Conservation (phyloP, 2,888 invertebrate species). For the Arge pagana region DNA sequence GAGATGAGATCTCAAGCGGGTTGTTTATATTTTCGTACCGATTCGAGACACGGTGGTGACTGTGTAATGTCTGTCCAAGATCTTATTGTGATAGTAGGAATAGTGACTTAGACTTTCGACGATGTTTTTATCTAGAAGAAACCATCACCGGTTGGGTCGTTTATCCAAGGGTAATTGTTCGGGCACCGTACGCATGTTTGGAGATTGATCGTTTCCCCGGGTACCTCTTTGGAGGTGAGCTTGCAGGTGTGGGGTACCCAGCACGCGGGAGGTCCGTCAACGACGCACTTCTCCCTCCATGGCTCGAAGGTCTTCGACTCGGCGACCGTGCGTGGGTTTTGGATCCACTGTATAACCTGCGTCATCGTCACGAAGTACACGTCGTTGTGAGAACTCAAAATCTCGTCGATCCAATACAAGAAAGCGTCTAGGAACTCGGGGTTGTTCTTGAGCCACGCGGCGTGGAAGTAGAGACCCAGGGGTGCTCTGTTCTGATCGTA, state of each 20-base stretch:
- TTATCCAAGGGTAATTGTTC: constrained; percentile 93
- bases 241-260: constrained; percentile 92
- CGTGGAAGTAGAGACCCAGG: constrained; percentile 89
- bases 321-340: constrained; percentile 82
- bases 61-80: too few species aligned
- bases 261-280: constrained; percentile 82
- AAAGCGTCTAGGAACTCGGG: constrained; percentile 91
- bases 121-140: constrained; percentile 89
- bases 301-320: constrained; percentile 92
- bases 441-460: constrained; percentile 91
- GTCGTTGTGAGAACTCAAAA: constrained; percentile 82
- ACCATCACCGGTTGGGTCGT: constrained; percentile 88
- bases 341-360: constrained; percentile 96
- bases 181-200: constrained; percentile 94
- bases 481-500: constrained; percentile 90
- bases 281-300: constrained; percentile 91
- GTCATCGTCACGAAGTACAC: constrained; percentile 96
- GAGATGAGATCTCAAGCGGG: too few species aligned
- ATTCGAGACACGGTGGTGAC: too few species aligned
- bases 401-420: constrained; percentile 91
- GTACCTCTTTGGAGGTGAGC: constrained; percentile 88
- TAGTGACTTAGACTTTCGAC: too few species aligned
- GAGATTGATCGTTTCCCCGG: constrained; percentile 91
- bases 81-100: too few species aligned
- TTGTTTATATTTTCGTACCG: too few species aligned